These are phyloP conservation scores for Melanchra persicariae DNA, from an alignment of 2,888 invertebrate genomes.

Conservation along the genomic window DNA sequence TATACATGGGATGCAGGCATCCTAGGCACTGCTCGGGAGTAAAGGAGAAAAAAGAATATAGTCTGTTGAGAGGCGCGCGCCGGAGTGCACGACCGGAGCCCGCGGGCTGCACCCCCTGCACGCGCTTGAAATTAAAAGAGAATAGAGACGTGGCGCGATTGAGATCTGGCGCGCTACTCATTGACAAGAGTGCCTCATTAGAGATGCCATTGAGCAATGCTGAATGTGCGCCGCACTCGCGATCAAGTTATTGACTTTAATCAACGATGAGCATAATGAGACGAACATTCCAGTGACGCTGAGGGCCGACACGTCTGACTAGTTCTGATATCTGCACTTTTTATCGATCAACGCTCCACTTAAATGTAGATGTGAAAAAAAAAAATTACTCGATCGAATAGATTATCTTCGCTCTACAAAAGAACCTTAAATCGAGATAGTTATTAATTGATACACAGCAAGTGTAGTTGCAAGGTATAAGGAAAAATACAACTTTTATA, in stretches of 20 bases:
- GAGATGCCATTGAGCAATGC: conserved; percentile 72
- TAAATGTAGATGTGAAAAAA: conserved; percentile 48
- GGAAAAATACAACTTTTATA: conserved; percentile 69
- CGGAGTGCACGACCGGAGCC: conserved; percentile 75
- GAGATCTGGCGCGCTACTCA: conserved; percentile 74
- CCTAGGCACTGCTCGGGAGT: conserved; percentile 80
- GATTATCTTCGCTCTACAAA: conserved; percentile 47
- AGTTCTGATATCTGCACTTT: conserved; percentile 67
- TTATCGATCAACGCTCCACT: conserved; percentile 61
- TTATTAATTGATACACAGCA: conserved; percentile 55
- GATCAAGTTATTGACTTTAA: conserved; percentile 74
- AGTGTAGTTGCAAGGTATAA: conserved; percentile 60
- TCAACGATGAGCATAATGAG: conserved; percentile 68
- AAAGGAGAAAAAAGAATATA: conserved; percentile 82
- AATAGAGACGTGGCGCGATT: conserved; percentile 73
- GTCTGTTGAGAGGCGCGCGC: conserved; percentile 83
- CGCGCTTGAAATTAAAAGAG: conserved; percentile 78
- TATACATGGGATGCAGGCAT: conserved; percentile 82
- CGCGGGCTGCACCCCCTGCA: conserved; percentile 60
- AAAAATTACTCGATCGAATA: conserved; percentile 51
- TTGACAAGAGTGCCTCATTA: conserved; percentile 81
- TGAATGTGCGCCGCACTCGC: conserved; percentile 62
- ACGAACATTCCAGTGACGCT: conserved; percentile 66
- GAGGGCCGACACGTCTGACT: conserved; percentile 60
- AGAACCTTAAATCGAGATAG: conserved; percentile 49